A percentile compares a stretch with the other conserved stretches of the same genome.
phyloP scores from a whole-genome alignment of 1,140 invertebrate genomes.

The Thrips palmi region DNA sequence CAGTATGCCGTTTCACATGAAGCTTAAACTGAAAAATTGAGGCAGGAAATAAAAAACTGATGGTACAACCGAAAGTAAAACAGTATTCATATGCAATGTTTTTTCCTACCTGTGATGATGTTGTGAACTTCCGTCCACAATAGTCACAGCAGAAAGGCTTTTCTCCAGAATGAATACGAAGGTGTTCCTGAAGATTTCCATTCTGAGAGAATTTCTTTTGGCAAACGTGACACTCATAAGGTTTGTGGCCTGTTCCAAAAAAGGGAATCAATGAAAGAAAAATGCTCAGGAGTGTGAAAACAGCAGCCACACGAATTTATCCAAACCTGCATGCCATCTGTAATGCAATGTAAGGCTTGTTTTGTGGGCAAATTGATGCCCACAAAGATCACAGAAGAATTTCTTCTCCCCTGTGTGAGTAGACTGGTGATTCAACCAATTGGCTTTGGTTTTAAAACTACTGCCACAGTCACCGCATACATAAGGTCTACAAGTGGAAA shows the following conservation, averaged over 20 bases:
- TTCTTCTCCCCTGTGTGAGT: conserved; percentile 51
- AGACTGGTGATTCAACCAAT: conserved; percentile 44
- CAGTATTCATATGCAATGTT: neutral
- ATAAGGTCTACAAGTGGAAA: conserved; percentile 15
- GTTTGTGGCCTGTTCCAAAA: conserved; percentile 31
- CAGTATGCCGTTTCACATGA: conserved; percentile 37
- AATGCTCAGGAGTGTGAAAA: conserved; percentile 7
- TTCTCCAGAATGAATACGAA: conserved; percentile 38
- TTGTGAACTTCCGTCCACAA: conserved; percentile 51
- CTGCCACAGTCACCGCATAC: conserved; percentile 30
- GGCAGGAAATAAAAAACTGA: no score
- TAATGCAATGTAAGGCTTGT: conserved; percentile 48
- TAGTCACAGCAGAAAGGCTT: conserved; percentile 42
- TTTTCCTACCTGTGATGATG: conserved; percentile 35
- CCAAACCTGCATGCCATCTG: no score
- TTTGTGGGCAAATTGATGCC: conserved; percentile 53
- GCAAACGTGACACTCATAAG: conserved; percentile 35
- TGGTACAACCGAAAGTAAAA: conserved; percentile 3
- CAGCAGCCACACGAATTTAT: no score
- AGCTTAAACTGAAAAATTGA: conserved; percentile 18
- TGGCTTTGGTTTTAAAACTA: conserved; percentile 50
- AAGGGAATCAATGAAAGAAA: conserved; percentile 5
- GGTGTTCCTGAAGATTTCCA: conserved; percentile 37
- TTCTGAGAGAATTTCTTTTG: conserved; percentile 38
- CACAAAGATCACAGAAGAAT: conserved; percentile 55